A percentile compares a stretch with the other conserved stretches of the same genome.
Conservation (phyloP, 2,113 vertebrate species). For the Polypterus senegalus region DNA sequence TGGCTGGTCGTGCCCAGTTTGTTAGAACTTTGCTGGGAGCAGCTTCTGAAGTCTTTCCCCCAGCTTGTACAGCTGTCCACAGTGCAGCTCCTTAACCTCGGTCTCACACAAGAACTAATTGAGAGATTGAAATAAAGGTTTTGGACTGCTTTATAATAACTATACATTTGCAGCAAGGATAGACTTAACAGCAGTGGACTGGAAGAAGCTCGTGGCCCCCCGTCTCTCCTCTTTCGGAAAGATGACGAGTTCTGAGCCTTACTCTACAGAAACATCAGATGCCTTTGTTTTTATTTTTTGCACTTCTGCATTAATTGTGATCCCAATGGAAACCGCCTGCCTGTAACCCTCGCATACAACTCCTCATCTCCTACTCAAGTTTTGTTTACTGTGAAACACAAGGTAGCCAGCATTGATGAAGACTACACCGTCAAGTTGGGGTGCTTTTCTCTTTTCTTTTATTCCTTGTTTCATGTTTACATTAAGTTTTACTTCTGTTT, state of each 20-base stretch:
- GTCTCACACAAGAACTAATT: conserved; percentile 87
- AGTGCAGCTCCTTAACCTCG: conserved; percentile 81
- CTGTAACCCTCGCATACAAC: no score
- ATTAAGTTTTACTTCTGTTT: no score
- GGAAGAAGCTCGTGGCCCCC: neutral
- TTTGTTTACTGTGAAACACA: no score
- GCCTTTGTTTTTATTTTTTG: conserved; percentile 37
- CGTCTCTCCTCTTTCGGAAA: neutral
- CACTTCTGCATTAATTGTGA: neutral
- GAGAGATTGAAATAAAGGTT: conserved; percentile 77
- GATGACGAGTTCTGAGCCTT: conserved; percentile 35
- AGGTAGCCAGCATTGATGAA: no score
- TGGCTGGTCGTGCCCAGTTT: conserved; percentile 90
- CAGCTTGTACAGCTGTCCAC: conserved; percentile 66
- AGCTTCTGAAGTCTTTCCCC: conserved; percentile 72
- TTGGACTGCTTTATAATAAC: conserved; percentile 7
- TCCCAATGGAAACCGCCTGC: no score
- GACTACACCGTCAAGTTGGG: no score
- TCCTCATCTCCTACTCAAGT: no score
- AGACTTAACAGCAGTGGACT: neutral
- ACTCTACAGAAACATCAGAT: conserved; percentile 45
- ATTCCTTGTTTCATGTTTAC: no score
- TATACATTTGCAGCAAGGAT: neutral
- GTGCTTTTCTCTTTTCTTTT: no score
- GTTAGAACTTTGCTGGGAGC: conserved; percentile 94